Conservation (phyloP, 1,140 invertebrate species). For the Drosophila truncata region DNA sequence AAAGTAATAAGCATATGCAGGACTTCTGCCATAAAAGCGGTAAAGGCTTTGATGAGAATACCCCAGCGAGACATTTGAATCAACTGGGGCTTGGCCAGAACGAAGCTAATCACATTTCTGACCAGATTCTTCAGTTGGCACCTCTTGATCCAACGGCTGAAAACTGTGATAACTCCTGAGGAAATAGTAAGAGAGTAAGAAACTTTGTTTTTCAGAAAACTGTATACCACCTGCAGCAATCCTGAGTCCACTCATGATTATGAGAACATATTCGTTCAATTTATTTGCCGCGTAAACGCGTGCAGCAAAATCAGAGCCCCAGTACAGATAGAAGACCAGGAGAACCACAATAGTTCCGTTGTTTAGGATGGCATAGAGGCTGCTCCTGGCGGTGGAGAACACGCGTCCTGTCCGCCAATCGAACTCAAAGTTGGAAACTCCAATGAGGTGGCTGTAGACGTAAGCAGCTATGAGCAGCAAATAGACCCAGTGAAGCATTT, state of each 20-base stretch:
- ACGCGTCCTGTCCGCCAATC: slow-evolving; percentile 22
- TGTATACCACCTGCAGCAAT: neutral
- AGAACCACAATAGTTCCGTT: neutral
- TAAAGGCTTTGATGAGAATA: slow-evolving; percentile 14
- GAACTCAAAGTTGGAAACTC: slow-evolving; percentile 37
- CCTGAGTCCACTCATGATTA: neutral
- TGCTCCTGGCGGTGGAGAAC: neutral
- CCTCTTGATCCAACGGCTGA: slow-evolving; percentile 15
- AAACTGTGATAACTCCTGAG: neutral
- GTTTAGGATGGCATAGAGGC: neutral
- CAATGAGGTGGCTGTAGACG: slow-evolving; percentile 2
- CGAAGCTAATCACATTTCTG: neutral
- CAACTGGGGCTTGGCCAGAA: slow-evolving; percentile 11
- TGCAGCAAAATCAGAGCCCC: neutral
- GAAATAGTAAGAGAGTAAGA: neutral
- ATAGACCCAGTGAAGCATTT: slow-evolving; percentile 16
- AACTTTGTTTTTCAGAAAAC: neutral
- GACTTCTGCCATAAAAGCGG: neutral
- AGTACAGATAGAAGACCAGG: neutral
- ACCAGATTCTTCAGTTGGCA: neutral
- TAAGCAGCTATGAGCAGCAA: neutral
- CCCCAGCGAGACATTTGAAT: slow-evolving; percentile 6
- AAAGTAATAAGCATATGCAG: neutral
- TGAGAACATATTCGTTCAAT: slow-evolving; percentile 9
- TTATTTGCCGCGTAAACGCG: neutral